Conservation (phyloP, 2,888 invertebrate species). For the Synergus laeviventris region DNA sequence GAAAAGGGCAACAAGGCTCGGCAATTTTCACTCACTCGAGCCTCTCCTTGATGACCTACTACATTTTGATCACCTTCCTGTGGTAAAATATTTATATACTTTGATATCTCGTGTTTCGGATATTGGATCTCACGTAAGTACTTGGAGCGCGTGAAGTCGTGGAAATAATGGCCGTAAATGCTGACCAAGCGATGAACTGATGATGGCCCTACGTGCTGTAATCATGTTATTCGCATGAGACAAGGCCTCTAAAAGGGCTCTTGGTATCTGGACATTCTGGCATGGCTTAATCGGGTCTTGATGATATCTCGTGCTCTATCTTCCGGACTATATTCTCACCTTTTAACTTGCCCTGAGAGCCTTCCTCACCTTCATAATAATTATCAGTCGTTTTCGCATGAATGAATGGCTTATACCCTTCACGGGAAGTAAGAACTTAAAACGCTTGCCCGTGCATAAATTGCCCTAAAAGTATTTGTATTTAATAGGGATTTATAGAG, state of each 20-base stretch:
- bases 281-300: slow-evolving; percentile 68
- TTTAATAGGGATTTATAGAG: too few relatives aligned
- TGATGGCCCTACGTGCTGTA: slow-evolving; percentile 60
- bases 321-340: slow-evolving; percentile 45
- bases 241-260: slow-evolving; percentile 49
- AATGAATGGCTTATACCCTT: slow-evolving; percentile 41
- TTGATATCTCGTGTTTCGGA: slow-evolving; percentile 58
- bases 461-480: too few relatives aligned
- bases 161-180: slow-evolving; percentile 72
- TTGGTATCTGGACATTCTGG: slow-evolving; percentile 39
- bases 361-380: slow-evolving; percentile 61
- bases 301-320: slow-evolving; percentile 61
- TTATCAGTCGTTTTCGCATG: slow-evolving; percentile 64
- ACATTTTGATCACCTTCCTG: slow-evolving; percentile 27
- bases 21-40: slow-evolving; percentile 33
- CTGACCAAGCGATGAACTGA: slow-evolving; percentile 64
- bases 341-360: slow-evolving; percentile 56
- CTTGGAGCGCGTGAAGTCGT: slow-evolving; percentile 67
- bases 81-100: neutral
- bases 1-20: neutral
- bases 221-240: slow-evolving; percentile 67
- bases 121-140: slow-evolving; percentile 68
- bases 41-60: slow-evolving; percentile 7
- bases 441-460: too few relatives aligned
- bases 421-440: slow-evolving; percentile 7